Evolutionary conservation across 2,888 invertebrate species (phyloP), one percentile per base, ranked within the genome.

Genomic region (Caenorhabditis sulstoni): DNA sequence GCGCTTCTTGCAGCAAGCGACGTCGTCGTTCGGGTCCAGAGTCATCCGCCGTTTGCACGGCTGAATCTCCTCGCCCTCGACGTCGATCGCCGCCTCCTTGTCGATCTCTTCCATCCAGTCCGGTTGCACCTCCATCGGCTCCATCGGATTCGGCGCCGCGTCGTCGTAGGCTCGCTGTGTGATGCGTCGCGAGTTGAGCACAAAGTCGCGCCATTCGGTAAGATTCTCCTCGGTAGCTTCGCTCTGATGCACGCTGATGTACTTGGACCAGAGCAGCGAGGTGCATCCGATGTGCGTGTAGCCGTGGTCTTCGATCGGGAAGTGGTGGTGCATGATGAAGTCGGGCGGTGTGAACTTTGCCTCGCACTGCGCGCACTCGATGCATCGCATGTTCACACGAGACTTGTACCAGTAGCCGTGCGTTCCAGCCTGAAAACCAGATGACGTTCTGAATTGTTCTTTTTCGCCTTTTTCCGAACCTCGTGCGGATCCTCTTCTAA

Each of bases 341-440:
- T 71, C 71, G 41, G 47, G 14, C 14, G 71, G 71, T 7, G 62
- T 71, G 71, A 71, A 71, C 22, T 50, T 47, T 7, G 14, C 11
- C 0, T 41, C 7, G 29, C 71, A 71, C 5, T 71, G 20, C 3
- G 8, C 22, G 57, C 71, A 71, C 18, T 39, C 23, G n/a, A 71
- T 71, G 41, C 71, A 62, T 3, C 71, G 29, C 71, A 71, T 71
- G 39, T 41, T 64, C 7, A 7, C 1, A 5, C 71, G 71, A 9
- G 47, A 39, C 18, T 57, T 62, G 49, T 71, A 71, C 71, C 71
- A 71, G 20, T 41, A 57, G 8, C 71, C 71, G 29, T 64, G 62
- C 5, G 47, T 47, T 16, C 71, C 71, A 20, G 1, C 4, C 71
- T 71, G 49, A 1, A 71, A 62, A 47, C 3, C 9, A 16, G n/a